Evolutionary conservation across 2,113 vertebrate genomes (phyloP).

Genomic region (Laterallus jamaicensis): DNA sequence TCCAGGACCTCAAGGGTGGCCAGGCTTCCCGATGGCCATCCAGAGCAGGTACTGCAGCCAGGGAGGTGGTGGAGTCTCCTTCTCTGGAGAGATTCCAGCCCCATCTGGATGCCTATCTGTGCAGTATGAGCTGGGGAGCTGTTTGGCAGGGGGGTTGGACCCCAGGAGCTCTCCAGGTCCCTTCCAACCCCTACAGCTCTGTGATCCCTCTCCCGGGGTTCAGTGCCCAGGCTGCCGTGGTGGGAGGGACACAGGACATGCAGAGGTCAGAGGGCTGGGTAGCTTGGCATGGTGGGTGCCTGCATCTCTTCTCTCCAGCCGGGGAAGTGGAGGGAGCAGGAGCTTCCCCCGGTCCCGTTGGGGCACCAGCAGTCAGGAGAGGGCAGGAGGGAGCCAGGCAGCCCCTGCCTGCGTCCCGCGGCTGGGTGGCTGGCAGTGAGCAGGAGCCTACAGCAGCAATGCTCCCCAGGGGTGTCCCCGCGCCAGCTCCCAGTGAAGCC

Average conservation of each 20-base stretch:
- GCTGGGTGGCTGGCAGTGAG: neutral
- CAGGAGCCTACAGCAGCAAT: neutral
- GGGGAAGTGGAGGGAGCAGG: neutral
- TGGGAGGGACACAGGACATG: neutral
- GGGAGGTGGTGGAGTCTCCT: too few species aligned
- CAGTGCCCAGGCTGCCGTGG: neutral
- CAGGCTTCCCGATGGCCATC: too few species aligned
- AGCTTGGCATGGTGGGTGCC: neutral
- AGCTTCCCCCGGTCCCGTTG: rapidly evolving
- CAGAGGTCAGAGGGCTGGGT: neutral
- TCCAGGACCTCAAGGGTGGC: too few species aligned
- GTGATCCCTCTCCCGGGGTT: neutral
- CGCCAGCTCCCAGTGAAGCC: rapidly evolving
- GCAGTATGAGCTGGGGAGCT: constrained; percentile 59
- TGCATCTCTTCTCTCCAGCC: neutral
- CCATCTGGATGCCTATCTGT: neutral
- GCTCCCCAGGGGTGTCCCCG: rapidly evolving
- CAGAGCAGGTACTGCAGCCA: too few species aligned
- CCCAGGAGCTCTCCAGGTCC: too few species aligned
- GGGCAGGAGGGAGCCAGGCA: neutral
- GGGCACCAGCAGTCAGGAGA: neutral
- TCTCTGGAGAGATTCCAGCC: too few species aligned
- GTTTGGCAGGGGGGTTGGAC: too few species aligned
- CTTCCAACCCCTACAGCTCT: too few species aligned
- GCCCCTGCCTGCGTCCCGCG: neutral